Base-by-base conservation (phyloP, 37 sponge, comb jelly and placozoan genomes). In the Diacarnus erythraeanus region DNA sequence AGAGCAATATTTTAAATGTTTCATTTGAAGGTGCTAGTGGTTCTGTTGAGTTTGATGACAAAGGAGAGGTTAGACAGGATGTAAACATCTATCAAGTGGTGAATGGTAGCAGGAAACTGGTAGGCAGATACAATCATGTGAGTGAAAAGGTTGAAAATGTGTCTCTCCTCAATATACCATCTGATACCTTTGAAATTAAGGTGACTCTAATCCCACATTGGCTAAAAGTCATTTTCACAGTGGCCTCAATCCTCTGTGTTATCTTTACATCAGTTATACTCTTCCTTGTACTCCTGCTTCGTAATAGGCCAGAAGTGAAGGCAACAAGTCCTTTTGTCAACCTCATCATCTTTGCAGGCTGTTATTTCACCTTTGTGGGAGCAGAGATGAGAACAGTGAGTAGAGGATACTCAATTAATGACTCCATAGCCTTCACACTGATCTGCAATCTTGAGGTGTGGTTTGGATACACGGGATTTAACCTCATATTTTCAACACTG, bases 301-400 rank as follows among this genome's bases (percentile, higher is more conserved):
- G 74, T 21, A 73, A 80, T 31, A n/a, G 44, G 20, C 63, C 38
- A 0, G 87, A 80, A 40, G 80, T 86, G 64, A 86, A 80, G 35
- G 80, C 87, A 25, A 74, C 42, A 42, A 75, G 87, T 74, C 75
- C 69, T 5, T 68, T 25, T 37, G 44, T 86, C 37, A 80, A 68
- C 58, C 10, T 86, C 1, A 30, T 80, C 23, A 80, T 80, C 33
- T 75, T 80, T 42, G 38, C 57, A 29, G 80, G 80, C 36, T 75
- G 80, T 33, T 80, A 75, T 47, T 18, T 80, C 3, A 65, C 10
- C 41, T 20, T 43, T 40, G 72, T 74, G 25, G n/a, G 27, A 2
- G 21, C 44, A n/a, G 12, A 58, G 31, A 18, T 72, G 26, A n/a
- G 26, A 26, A 39, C 71, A 39, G 2, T 70, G 41, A 36, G 35